Percentiles rank a stretch among this genome's conserved stretches.
These are phyloP conservation scores for Galendromus occidentalis DNA, from an alignment of 1,140 invertebrate genomes.

Conservation along the genomic window DNA sequence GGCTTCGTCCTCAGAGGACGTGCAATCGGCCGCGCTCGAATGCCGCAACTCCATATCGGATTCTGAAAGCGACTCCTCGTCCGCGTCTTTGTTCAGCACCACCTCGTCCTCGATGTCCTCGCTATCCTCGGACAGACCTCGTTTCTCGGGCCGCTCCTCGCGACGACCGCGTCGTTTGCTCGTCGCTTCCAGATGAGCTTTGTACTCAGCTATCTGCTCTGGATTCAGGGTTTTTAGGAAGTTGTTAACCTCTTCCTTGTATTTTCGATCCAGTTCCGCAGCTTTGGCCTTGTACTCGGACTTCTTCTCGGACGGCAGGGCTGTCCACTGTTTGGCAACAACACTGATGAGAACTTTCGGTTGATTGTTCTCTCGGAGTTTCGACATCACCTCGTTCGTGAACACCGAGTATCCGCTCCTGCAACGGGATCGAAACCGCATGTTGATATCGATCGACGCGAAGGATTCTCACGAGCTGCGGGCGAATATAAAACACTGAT, in stretches of 20 bases:
- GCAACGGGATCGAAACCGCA: neutral
- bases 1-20: neutral
- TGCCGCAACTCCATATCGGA: neutral
- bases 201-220: neutral
- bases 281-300: neutral
- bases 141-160: neutral
- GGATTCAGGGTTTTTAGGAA: neutral
- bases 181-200: slow-evolving; percentile 1
- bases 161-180: neutral
- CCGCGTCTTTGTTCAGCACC: neutral
- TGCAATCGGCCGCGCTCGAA: slow-evolving; percentile 4
- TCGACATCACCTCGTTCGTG: neutral
- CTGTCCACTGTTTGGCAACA: slow-evolving; percentile 2
- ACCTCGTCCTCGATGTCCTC: slow-evolving; percentile 4
- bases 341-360: slow-evolving; percentile 3
- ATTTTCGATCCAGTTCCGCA: neutral
- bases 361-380: neutral
- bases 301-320: neutral
- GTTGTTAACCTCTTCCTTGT: neutral
- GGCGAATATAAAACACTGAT: neutral
- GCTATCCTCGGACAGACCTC: neutral
- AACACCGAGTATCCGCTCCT: slow-evolving; percentile 10
- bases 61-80: neutral
- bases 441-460: neutral
- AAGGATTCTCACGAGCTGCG: no score